Percentiles rank a stretch among this genome's conserved stretches.
phyloP scores from a whole-genome alignment of 2,797 vertebrate species.

The Diplodus sargus region DNA sequence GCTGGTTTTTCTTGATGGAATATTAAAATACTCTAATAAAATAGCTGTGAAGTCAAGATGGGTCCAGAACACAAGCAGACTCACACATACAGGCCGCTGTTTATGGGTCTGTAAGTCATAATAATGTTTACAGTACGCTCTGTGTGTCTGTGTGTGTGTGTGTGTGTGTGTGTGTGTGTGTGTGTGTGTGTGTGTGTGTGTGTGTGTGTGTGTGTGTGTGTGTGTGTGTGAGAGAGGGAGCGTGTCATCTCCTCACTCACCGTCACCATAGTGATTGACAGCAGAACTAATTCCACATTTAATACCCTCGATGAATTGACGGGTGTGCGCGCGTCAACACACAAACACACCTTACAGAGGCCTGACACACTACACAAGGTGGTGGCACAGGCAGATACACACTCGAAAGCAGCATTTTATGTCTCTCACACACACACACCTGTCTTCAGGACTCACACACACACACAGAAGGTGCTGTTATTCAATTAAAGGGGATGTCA shows the following conservation, averaged over 20 bases:
- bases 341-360: slow-evolving; percentile 41
- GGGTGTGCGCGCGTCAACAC: slow-evolving; percentile 9
- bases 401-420: neutral
- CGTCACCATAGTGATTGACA: slow-evolving; percentile 70
- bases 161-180: too few relatives aligned
- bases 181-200: too few relatives aligned
- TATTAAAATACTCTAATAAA: slow-evolving; percentile 49
- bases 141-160: too few relatives aligned
- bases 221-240: neutral
- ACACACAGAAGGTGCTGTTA: neutral
- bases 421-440: neutral
- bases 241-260: slow-evolving; percentile 46
- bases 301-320: slow-evolving; percentile 50
- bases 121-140: slow-evolving; percentile 55
- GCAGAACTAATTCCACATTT: slow-evolving; percentile 70
- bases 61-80: slow-evolving; percentile 1
- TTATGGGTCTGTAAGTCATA: slow-evolving; percentile 18
- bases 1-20: slow-evolving; percentile 41
- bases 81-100: neutral
- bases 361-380: slow-evolving; percentile 24
- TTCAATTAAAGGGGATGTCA: slow-evolving; percentile 9
- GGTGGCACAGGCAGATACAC: neutral
- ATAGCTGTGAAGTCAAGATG: slow-evolving; percentile 15
- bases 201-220: too few relatives aligned
- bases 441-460: neutral